These are phyloP conservation scores for Myotis pilosus DNA, from an alignment of 2,797 vertebrate genomes.

Conservation along the genomic window DNA sequence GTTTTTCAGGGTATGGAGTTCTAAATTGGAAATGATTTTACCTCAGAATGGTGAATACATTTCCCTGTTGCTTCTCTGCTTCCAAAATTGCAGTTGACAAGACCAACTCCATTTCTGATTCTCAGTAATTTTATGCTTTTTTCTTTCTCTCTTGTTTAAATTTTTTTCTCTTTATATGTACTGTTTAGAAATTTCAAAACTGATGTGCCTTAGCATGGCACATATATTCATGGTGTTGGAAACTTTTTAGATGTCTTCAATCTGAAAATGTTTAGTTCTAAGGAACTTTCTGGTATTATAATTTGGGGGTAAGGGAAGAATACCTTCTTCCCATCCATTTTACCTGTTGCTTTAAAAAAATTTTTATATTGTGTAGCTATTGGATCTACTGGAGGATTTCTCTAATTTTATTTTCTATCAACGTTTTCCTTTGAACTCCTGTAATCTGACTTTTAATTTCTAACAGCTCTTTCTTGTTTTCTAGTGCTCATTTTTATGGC, in stretches of 20 bases:
- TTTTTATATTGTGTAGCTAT: not conserved
- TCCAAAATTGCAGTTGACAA: not conserved
- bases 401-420: not conserved
- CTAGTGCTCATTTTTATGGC: not conserved
- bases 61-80: not conserved
- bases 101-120: not conserved
- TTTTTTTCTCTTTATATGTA: not conserved
- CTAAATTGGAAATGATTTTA: not conserved
- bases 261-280: not conserved
- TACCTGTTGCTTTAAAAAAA: not conserved
- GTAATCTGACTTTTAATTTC: not conserved
- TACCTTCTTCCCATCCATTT: not conserved
- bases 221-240: not conserved
- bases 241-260: not conserved
- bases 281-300: not conserved
- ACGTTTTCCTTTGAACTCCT: not conserved
- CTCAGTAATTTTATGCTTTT: not conserved
- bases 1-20: not conserved
- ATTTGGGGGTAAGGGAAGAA: not conserved
- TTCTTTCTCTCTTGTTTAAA: not conserved
- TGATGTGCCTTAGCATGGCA: not conserved
- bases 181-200: constrained; percentile 1
- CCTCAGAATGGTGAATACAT: not conserved
- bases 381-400: not conserved
- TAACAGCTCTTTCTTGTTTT: not conserved